Evolutionary conservation across 2,113 vertebrate genomes (phyloP).

Genomic region (Phylloscopus whistleri): DNA sequence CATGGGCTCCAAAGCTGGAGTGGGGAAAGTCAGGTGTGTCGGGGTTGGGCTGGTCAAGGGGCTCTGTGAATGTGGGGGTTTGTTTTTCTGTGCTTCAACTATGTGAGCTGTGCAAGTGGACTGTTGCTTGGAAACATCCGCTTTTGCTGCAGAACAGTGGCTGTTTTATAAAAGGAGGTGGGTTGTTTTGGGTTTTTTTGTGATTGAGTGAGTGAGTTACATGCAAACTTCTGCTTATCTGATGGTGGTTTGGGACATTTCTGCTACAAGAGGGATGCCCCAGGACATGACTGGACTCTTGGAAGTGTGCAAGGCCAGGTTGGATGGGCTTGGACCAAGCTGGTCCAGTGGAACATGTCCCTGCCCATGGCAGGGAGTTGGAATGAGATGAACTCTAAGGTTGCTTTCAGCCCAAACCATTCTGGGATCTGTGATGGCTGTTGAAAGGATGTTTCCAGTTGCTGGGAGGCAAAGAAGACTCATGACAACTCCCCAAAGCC

Average conservation of each 20-base stretch:
- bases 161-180: not conserved
- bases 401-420: not conserved
- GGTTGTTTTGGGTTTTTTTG: no score
- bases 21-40: not conserved
- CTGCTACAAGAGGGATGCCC: not conserved
- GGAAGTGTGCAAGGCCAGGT: not conserved
- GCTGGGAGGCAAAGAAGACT: not conserved
- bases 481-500: accelerated
- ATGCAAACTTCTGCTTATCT: not conserved
- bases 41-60: accelerated
- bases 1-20: accelerated
- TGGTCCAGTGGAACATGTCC: not conserved
- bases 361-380: not conserved
- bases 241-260: not conserved
- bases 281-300: not conserved
- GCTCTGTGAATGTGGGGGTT: no score
- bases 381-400: not conserved
- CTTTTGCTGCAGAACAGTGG: not conserved
- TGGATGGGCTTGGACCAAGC: not conserved
- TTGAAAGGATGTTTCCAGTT: not conserved
- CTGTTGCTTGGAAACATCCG: slow-evolving; percentile 1
- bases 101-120: not conserved
- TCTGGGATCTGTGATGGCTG: not conserved
- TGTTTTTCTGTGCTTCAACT: not conserved
- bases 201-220: not conserved